Conservation (phyloP, 2,888 invertebrate genomes). For the Rhabditophanes sp. region DNA sequence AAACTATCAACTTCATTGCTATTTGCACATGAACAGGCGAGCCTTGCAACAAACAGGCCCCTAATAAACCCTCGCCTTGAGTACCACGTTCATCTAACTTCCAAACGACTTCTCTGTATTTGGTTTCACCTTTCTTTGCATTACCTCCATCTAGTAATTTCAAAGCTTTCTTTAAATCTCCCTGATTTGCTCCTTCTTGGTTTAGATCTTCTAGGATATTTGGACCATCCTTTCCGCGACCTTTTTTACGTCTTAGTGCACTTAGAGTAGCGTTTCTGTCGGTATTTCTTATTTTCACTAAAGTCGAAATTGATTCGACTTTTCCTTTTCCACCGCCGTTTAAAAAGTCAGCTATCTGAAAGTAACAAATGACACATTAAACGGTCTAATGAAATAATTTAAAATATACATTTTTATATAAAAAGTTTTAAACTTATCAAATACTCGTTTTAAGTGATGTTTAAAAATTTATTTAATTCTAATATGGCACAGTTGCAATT, state of each 20-base stretch:
- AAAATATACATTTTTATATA: no score
- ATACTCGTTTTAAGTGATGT: background rate
- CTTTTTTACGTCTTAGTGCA: slow-evolving; percentile 36
- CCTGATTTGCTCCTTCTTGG: slow-evolving; percentile 21
- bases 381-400: no score
- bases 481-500: no score
- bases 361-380: background rate
- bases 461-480: no score
- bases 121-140: slow-evolving; percentile 45
- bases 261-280: slow-evolving; percentile 52
- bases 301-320: slow-evolving; percentile 70
- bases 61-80: slow-evolving; percentile 70
- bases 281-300: slow-evolving; percentile 59
- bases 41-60: slow-evolving; percentile 48
- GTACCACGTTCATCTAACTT: slow-evolving; percentile 23
- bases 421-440: background rate
- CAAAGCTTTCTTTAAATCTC: slow-evolving; percentile 35
- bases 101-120: slow-evolving; percentile 49
- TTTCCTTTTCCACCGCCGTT: slow-evolving; percentile 83
- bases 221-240: slow-evolving; percentile 28
- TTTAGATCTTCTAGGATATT: slow-evolving; percentile 28
- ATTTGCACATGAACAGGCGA: slow-evolving; percentile 77
- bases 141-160: slow-evolving; percentile 37
- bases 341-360: slow-evolving; percentile 61
- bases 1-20: slow-evolving; percentile 72